These are phyloP conservation scores for Zootermopsis nevadensis DNA, from an alignment of 2,888 invertebrate species.

Conservation along the genomic window DNA sequence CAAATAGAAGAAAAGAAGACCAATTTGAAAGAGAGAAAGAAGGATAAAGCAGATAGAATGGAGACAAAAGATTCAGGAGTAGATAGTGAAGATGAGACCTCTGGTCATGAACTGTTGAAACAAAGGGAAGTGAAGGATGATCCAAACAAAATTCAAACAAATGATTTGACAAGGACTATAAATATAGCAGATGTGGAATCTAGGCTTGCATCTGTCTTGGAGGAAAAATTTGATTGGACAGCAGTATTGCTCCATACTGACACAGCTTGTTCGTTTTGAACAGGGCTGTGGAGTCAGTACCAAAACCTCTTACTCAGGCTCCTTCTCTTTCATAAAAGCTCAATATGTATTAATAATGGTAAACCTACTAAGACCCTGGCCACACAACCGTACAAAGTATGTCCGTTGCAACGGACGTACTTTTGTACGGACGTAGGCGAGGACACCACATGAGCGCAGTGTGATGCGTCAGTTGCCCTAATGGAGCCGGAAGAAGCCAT, in stretches of 20 bases:
- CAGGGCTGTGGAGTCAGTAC: too few relatives aligned
- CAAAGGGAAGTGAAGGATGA: neutral
- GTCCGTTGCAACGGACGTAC: too few relatives aligned
- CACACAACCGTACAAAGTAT: too few relatives aligned
- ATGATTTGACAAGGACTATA: neutral
- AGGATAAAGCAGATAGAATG: neutral
- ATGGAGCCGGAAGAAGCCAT: too few relatives aligned
- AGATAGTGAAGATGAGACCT: constrained; percentile 27
- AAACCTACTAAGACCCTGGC: too few relatives aligned
- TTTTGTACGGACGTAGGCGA: too few relatives aligned
- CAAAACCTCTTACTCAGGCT: too few relatives aligned
- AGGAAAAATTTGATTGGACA: neutral
- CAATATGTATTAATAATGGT: too few relatives aligned
- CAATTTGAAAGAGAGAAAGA: neutral
- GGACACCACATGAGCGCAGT: too few relatives aligned
- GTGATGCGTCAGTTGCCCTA: too few relatives aligned
- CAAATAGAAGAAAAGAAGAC: neutral
- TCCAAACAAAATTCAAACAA: neutral
- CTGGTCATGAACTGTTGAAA: constrained; percentile 1
- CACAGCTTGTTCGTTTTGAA: too few relatives aligned
- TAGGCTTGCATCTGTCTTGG: neutral
- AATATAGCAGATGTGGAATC: neutral
- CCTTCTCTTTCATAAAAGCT: too few relatives aligned
- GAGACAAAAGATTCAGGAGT: constrained; percentile 28
- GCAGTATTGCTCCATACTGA: neutral